A percentile compares a stretch with the other conserved stretches of the same genome.
These are phyloP conservation scores for Stenoptilia bipunctidactyla DNA, from an alignment of 2,888 invertebrate genomes.

Conservation along the genomic window DNA sequence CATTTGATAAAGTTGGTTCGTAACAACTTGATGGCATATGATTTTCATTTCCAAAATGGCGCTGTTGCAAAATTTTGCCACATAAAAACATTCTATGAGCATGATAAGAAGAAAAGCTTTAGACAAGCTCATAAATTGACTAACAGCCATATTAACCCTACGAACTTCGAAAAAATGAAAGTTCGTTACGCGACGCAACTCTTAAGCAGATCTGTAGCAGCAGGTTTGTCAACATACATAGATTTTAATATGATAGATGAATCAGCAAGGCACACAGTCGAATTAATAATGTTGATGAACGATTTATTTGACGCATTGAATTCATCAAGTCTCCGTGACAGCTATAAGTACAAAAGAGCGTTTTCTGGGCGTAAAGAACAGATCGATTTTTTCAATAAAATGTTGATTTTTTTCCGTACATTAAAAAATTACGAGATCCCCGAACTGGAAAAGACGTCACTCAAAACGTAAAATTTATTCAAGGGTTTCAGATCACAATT, in stretches of 20 bases:
- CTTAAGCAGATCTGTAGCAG: too few relatives aligned
- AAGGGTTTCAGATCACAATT: constrained; percentile 15
- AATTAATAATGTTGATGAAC: too few relatives aligned
- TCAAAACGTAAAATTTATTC: constrained; percentile 10
- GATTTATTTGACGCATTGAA: constrained; percentile 14
- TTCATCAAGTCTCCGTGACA: constrained; percentile 8
- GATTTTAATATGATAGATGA: too few relatives aligned
- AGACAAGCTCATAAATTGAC: constrained; percentile 5
- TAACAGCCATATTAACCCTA: constrained; percentile 10
- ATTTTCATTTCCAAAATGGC: constrained; percentile 6
- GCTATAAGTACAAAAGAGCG: constrained; percentile 11
- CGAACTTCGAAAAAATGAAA: constrained; percentile 14
- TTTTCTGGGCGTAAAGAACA: constrained; percentile 9
- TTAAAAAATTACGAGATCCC: constrained; percentile 10
- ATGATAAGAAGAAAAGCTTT: constrained; percentile 4
- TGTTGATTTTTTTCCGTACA: not conserved
- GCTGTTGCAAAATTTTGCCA: constrained; percentile 8
- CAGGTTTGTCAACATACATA: too few relatives aligned
- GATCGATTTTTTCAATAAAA: constrained; percentile 1
- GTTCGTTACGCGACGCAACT: too few relatives aligned
- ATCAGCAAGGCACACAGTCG: too few relatives aligned
- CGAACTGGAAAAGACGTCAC: constrained; percentile 8
- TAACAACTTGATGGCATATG: constrained; percentile 10
- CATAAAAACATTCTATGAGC: constrained; percentile 3
- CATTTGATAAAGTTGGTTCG: constrained; percentile 13